phyloP scores from a whole-genome alignment of 2,797 vertebrate species.

The Acrossocheilus wenchowensis region DNA sequence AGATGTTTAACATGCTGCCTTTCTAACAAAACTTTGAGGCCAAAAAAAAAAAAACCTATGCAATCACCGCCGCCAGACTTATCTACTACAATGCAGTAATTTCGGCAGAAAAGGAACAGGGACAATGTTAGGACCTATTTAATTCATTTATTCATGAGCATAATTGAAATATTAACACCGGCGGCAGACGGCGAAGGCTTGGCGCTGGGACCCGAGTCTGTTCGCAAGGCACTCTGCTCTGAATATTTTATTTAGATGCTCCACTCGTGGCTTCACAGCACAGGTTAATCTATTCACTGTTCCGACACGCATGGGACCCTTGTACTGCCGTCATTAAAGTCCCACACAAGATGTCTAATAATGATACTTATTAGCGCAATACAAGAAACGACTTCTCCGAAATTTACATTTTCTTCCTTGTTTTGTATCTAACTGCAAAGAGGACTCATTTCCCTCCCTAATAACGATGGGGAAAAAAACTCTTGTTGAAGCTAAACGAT shows the following conservation, averaged over 20 bases:
- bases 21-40: slow-evolving; percentile 28
- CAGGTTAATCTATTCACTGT: slow-evolving; percentile 51
- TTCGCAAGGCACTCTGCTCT: slow-evolving; percentile 56
- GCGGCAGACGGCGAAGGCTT: slow-evolving; percentile 66
- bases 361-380: slow-evolving; percentile 44
- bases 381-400: slow-evolving; percentile 17
- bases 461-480: slow-evolving; percentile 46
- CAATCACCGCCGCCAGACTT: slow-evolving; percentile 34
- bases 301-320: slow-evolving; percentile 45
- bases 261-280: slow-evolving; percentile 32
- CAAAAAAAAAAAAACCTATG: background rate
- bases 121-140: slow-evolving; percentile 69
- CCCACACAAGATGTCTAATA: slow-evolving; percentile 58
- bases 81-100: slow-evolving; percentile 46
- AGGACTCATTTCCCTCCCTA: slow-evolving; percentile 36
- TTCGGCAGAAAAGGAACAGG: slow-evolving; percentile 54
- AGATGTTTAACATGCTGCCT: slow-evolving; percentile 25
- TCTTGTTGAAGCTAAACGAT: slow-evolving; percentile 42
- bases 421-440: slow-evolving; percentile 37
- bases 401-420: slow-evolving; percentile 34
- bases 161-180: slow-evolving; percentile 80
- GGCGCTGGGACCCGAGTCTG: slow-evolving; percentile 57
- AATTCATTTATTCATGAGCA: slow-evolving; percentile 75
- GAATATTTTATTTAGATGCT: slow-evolving; percentile 71
- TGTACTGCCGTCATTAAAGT: slow-evolving; percentile 51